Percentiles rank a stretch among this genome's conserved stretches.
Evolutionary conservation across 1,140 invertebrate genomes (phyloP).

Genomic region (Aporrectodea caliginosa): DNA sequence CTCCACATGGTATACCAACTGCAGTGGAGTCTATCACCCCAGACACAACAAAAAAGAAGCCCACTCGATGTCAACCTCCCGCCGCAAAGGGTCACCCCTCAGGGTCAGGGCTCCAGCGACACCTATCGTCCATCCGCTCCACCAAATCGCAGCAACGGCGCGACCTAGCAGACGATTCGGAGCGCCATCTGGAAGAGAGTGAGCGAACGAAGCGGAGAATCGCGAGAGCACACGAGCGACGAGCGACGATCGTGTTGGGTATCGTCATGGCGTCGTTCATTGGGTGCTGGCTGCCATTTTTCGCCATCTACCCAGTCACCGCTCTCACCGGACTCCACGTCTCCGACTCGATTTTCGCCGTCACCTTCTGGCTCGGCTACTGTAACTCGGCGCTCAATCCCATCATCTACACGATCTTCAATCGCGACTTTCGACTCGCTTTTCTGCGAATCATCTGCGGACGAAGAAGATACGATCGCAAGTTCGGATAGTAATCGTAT

Average conservation of each 20-base stretch:
- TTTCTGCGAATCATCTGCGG: slow-evolving; percentile 33
- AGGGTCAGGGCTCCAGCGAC: too few species aligned
- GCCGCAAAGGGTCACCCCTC: too few species aligned
- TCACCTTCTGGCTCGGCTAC: slow-evolving; percentile 81
- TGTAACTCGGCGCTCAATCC: slow-evolving; percentile 71
- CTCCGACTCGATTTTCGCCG: slow-evolving; percentile 80
- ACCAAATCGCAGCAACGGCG: neutral
- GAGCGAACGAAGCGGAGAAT: slow-evolving; percentile 63
- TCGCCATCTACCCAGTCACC: slow-evolving; percentile 83
- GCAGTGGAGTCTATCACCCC: too few species aligned
- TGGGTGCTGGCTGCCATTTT: slow-evolving; percentile 97
- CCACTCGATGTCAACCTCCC: too few species aligned
- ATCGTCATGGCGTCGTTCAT: slow-evolving; percentile 99
- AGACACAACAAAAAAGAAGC: neutral
- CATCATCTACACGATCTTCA: slow-evolving; percentile 54
- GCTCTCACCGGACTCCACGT: slow-evolving; percentile 86
- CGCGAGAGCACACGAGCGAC: slow-evolving; percentile 92
- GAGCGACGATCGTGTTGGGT: slow-evolving; percentile 92
- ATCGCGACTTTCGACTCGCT: slow-evolving; percentile 50
- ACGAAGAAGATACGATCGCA: neutral
- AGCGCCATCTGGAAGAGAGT: neutral
- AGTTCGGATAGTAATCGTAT: neutral
- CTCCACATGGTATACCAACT: too few species aligned
- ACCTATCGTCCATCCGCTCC: too few species aligned
- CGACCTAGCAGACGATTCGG: neutral